Base-by-base conservation (phyloP, 2,797 vertebrate species). In the Acipenser transmontanus region DNA sequence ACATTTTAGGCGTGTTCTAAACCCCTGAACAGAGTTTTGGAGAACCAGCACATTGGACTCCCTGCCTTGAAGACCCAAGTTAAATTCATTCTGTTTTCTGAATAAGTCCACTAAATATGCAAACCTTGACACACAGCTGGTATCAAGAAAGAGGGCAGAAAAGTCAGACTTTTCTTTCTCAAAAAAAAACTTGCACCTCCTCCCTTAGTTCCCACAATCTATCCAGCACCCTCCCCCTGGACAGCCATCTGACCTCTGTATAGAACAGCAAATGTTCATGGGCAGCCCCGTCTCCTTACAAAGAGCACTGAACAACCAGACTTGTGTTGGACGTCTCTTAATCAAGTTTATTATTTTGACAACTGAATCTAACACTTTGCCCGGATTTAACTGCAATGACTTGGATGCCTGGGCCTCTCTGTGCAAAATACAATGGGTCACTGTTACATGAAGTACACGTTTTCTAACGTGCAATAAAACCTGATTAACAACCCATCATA, bases 61-160 rank as follows among this genome's bases (percentile, higher is more conserved):
- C 12, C 59, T 70, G 7, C 69, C 52, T 50, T 66, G 65, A 49
- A 70, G 51, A 61, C 47, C 47, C 51, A 11, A 34, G 48, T 70
- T 70, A 49, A 49, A 50, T 7, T 20, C 10, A 47, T 64, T 61
- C 20, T 60, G n/a, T 48, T 64, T 70, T 14, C 7, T 64, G 62
- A 70, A 70, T 50, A 67, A 60, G 61, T 70, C 54, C 49, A 64
- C 54, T 47, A 67, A 49, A 57, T 67, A 67, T 14, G 69, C 17
- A 14, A 54, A 54, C 17, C 10, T 66, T 59, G 14, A 50, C 60
- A 63, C 65, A n/a, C 12, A 6, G n/a, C 50, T 62, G n/a, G 13
- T 66, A 50, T 17, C 20, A 47, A 34, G 50, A 65, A 48, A 60
- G 13, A 14, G 13, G 50, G 6, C 68, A 65, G 61, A 50, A 34